phyloP scores from a whole-genome alignment of 2,113 vertebrate species.

The Numenius arquata region DNA sequence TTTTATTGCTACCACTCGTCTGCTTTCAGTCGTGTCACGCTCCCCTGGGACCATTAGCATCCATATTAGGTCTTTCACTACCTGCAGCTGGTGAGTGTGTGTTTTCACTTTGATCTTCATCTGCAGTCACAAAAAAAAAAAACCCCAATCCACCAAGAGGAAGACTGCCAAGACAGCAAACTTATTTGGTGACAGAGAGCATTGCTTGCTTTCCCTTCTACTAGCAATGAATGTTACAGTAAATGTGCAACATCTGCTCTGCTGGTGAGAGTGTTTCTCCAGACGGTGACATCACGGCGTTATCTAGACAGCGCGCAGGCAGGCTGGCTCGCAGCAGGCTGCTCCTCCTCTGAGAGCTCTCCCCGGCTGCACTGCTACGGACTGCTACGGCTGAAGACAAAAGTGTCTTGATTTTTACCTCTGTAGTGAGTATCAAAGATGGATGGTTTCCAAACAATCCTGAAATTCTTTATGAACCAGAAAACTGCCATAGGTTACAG shows the following conservation, averaged over 20 bases:
- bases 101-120: background rate
- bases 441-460: conserved; percentile 82
- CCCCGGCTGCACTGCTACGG: background rate
- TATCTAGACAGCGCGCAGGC: background rate
- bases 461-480: conserved; percentile 83
- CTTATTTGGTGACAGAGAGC: background rate
- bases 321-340: background rate
- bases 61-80: background rate
- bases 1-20: background rate
- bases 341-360: conserved; percentile 14
- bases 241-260: background rate
- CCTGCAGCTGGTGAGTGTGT: background rate
- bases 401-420: background rate
- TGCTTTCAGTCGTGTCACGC: background rate
- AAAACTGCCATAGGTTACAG: conserved; percentile 91
- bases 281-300: background rate
- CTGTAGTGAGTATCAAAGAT: conserved; percentile 60
- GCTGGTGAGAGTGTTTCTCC: background rate
- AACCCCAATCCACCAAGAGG: background rate
- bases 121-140: background rate
- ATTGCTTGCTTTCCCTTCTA: background rate
- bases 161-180: background rate
- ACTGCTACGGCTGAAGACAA: background rate
- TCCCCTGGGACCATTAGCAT: background rate
- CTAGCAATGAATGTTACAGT: rapidly evolving